Percentiles rank a stretch among this genome's conserved stretches.
These are phyloP conservation scores for Diadema setosum DNA, from an alignment of 35 echinoderm and acorn worm species.

Conservation along the genomic window DNA sequence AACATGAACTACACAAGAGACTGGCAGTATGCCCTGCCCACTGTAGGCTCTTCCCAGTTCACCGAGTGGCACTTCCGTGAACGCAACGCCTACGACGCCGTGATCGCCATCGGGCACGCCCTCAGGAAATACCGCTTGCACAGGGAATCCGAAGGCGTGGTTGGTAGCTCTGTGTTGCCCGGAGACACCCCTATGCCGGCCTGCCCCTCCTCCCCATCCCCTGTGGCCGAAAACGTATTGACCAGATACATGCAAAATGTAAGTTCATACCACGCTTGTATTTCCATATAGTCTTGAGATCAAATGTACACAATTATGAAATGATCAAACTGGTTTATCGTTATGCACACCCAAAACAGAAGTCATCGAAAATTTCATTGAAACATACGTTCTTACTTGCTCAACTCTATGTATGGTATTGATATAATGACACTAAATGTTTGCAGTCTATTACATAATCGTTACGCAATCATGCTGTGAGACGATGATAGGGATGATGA, in stretches of 20 bases:
- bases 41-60: background rate
- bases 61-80: background rate
- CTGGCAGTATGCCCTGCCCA: slow-evolving; percentile 49
- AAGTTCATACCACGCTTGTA: too few relatives aligned
- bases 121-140: slow-evolving; percentile 34
- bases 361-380: too few relatives aligned
- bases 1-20: slow-evolving; percentile 82
- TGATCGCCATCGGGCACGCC: slow-evolving; percentile 70
- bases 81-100: slow-evolving; percentile 56
- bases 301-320: too few relatives aligned
- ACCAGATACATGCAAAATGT: slow-evolving; percentile 34
- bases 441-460: too few relatives aligned
- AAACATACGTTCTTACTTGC: too few relatives aligned
- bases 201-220: slow-evolving; percentile 42
- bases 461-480: too few relatives aligned
- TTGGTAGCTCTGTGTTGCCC: slow-evolving; percentile 32
- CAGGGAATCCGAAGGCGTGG: background rate
- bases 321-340: too few relatives aligned
- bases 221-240: slow-evolving; percentile 20
- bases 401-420: too few relatives aligned
- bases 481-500: too few relatives aligned
- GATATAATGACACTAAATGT: too few relatives aligned
- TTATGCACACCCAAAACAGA: too few relatives aligned
- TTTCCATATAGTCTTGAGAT: too few relatives aligned
- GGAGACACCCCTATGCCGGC: slow-evolving; percentile 71